Conservation (phyloP, 1,140 invertebrate species). For the Drosophila littoralis region DNA sequence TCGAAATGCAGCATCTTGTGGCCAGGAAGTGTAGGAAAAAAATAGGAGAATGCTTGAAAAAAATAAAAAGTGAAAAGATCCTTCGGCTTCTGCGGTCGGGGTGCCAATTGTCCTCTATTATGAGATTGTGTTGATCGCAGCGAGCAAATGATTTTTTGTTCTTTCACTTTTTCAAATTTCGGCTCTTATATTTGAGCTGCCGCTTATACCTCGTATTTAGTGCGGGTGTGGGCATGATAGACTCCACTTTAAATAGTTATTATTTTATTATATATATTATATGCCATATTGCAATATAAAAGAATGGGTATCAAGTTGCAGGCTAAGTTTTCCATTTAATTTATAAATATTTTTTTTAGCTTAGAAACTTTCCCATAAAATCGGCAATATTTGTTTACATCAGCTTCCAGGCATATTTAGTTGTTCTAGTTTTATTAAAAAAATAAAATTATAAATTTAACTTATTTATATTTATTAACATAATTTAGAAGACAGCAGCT, state of each 20-base stretch:
- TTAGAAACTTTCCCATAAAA: too few relatives aligned
- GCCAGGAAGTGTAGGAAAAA: slow-evolving; percentile 74
- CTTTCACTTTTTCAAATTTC: slow-evolving; percentile 20
- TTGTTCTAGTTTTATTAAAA: too few relatives aligned
- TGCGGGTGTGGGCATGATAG: neutral
- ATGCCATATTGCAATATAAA: neutral
- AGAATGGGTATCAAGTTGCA: too few relatives aligned
- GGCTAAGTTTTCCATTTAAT: too few relatives aligned
- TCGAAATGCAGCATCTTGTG: slow-evolving; percentile 72
- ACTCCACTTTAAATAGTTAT: too few relatives aligned
- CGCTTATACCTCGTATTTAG: neutral
- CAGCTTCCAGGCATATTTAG: too few relatives aligned
- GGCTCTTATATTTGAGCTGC: slow-evolving; percentile 11
- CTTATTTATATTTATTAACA: too few relatives aligned
- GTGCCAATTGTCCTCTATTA: slow-evolving; percentile 71
- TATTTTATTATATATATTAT: neutral
- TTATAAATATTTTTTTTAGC: too few relatives aligned
- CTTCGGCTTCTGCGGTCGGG: slow-evolving; percentile 66
- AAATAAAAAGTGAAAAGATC: slow-evolving; percentile 83
- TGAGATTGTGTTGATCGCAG: slow-evolving; percentile 50
- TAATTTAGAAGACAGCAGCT: too few relatives aligned
- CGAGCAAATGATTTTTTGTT: slow-evolving; percentile 71
- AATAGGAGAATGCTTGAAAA: too few relatives aligned
- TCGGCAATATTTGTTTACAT: too few relatives aligned
- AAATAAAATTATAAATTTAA: too few relatives aligned